These are phyloP conservation scores for Apodemia zela DNA, from an alignment of 2,888 invertebrate genomes.

Conservation along the genomic window DNA sequence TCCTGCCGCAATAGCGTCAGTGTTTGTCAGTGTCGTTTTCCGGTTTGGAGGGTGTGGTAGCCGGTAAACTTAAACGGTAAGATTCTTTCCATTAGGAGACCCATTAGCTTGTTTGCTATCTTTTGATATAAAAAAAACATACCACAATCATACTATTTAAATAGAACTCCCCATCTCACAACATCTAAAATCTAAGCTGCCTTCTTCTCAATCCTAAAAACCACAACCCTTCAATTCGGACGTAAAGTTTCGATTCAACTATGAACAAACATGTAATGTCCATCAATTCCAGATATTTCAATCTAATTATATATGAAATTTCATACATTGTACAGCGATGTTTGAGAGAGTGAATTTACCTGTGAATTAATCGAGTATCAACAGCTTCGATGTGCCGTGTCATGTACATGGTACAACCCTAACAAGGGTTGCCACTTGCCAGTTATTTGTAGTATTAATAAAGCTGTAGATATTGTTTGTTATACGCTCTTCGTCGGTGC, in stretches of 20 bases:
- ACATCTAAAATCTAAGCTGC: background rate
- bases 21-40: too few relatives aligned
- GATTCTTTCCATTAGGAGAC: too few relatives aligned
- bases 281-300: constrained; percentile 27
- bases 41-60: too few relatives aligned
- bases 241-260: background rate
- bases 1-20: too few relatives aligned
- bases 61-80: too few relatives aligned
- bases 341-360: constrained; percentile 47
- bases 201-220: background rate
- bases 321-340: constrained; percentile 44
- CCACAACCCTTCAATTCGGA: background rate
- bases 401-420: constrained; percentile 36
- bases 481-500: too few relatives aligned
- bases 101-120: too few relatives aligned
- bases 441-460: background rate
- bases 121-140: too few relatives aligned
- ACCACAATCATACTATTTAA: too few relatives aligned
- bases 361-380: constrained; percentile 48
- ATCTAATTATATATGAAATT: constrained; percentile 35
- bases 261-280: constrained; percentile 10
- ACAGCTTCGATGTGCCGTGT: constrained; percentile 30
- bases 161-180: too few relatives aligned
- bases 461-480: background rate
- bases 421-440: constrained; percentile 20